Evolutionary conservation across 1,140 invertebrate species (phyloP).

Genomic region (Triops cancriformis): DNA sequence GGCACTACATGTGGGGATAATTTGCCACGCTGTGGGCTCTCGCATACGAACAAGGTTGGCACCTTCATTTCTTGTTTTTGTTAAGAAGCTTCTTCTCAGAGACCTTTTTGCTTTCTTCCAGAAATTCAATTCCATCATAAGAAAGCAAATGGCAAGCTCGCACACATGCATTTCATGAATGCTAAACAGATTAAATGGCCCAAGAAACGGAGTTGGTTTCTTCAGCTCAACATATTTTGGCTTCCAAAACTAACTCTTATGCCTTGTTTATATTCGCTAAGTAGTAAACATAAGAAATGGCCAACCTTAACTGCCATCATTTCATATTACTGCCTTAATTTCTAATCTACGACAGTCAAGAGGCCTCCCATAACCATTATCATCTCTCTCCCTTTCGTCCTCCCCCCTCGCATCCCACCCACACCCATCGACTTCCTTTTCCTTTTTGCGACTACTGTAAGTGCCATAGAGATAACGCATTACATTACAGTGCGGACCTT

Average conservation of each 20-base stretch:
- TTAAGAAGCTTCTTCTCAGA: background rate
- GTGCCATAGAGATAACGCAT: background rate
- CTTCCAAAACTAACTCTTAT: slow-evolving; percentile 3
- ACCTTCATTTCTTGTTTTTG: too few species aligned
- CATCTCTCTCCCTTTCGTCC: background rate
- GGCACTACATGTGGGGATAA: too few species aligned
- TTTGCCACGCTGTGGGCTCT: too few species aligned
- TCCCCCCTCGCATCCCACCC: background rate
- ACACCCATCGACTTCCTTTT: background rate
- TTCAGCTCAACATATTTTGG: background rate
- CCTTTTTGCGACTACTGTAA: background rate
- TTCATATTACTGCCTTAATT: slow-evolving; percentile 10
- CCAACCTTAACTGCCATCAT: background rate
- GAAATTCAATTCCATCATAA: background rate
- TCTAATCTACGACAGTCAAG: background rate
- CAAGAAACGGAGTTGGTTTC: background rate
- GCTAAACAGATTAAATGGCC: slow-evolving; percentile 7
- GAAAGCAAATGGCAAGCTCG: background rate
- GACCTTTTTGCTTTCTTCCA: background rate
- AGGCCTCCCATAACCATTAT: background rate
- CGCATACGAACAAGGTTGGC: too few species aligned
- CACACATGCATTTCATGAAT: slow-evolving; percentile 5
- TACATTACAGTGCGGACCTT: background rate
- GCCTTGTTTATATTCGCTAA: background rate
- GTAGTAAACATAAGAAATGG: background rate